phyloP scores from a whole-genome alignment of 23 tunicate genomes.

The Trididemnum nubilum region DNA sequence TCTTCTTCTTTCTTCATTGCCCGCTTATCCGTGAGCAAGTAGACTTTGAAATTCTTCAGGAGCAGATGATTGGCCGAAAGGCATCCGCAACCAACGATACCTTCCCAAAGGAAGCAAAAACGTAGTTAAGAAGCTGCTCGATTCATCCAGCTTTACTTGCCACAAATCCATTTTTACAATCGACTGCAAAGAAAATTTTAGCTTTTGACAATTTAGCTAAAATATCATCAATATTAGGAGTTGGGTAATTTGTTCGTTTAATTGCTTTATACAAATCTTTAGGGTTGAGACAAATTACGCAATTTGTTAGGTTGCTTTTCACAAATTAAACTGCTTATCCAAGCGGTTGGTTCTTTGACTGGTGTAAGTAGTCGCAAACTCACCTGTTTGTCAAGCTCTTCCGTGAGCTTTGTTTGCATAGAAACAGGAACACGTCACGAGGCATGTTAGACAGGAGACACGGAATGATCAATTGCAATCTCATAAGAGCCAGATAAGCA shows the following conservation, averaged over 20 bases:
- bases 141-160: too few relatives aligned
- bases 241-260: constrained; percentile 1
- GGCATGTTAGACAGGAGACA: neutral
- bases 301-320: constrained; percentile 15
- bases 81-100: too few relatives aligned
- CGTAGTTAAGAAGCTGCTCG: too few relatives aligned
- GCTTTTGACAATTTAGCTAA: neutral
- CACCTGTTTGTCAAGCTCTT: constrained; percentile 8
- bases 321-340: constrained; percentile 5
- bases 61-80: too few relatives aligned
- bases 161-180: neutral
- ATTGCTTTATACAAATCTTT: constrained; percentile 14
- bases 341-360: constrained; percentile 20
- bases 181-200: neutral
- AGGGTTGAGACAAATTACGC: constrained; percentile 29
- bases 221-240: neutral
- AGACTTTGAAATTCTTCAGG: too few relatives aligned
- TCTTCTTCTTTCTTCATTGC: too few relatives aligned
- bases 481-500: neutral
- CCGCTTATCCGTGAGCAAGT: too few relatives aligned
- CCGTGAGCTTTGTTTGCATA: neutral
- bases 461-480: constrained; percentile 8
- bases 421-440: neutral
- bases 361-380: neutral
- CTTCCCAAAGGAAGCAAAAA: too few relatives aligned